Evolutionary conservation across 2,797 vertebrate species (phyloP).

Genomic region (Chrysocyon brachyurus): DNA sequence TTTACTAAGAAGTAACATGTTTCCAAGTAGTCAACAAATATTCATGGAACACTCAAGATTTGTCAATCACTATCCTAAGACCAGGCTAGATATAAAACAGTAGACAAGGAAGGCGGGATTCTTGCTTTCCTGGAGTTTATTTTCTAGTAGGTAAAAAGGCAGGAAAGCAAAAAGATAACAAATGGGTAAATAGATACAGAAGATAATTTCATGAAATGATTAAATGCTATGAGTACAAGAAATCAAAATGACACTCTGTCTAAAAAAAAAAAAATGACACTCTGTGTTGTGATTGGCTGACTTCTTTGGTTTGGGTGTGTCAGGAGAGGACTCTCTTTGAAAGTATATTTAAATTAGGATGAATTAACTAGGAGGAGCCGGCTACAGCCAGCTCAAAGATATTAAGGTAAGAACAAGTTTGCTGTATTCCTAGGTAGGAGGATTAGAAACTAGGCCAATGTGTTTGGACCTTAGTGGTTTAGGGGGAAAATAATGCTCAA

Average conservation of each 20-base stretch:
- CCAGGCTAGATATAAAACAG: background rate
- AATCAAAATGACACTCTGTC: background rate
- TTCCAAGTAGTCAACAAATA: constrained; percentile 8
- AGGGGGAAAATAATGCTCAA: background rate
- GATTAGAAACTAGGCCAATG: background rate
- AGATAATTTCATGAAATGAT: background rate
- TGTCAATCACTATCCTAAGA: background rate
- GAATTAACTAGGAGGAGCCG: background rate
- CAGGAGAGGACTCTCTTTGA: background rate
- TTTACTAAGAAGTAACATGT: background rate
- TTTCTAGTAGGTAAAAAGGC: background rate
- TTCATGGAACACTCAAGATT: background rate
- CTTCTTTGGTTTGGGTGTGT: background rate
- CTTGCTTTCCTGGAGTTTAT: background rate
- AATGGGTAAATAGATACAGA: background rate
- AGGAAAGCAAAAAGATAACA: background rate
- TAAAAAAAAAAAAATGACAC: background rate
- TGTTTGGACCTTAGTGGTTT: background rate
- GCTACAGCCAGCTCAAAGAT: background rate
- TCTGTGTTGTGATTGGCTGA: rapidly evolving
- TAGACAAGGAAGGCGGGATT: background rate
- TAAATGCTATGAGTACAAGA: background rate
- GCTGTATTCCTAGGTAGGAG: background rate
- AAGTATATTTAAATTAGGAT: background rate
- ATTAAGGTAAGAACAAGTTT: background rate